Evolutionary conservation across 2,113 vertebrate genomes (phyloP).

Genomic region (Spermophilus dauricus): DNA sequence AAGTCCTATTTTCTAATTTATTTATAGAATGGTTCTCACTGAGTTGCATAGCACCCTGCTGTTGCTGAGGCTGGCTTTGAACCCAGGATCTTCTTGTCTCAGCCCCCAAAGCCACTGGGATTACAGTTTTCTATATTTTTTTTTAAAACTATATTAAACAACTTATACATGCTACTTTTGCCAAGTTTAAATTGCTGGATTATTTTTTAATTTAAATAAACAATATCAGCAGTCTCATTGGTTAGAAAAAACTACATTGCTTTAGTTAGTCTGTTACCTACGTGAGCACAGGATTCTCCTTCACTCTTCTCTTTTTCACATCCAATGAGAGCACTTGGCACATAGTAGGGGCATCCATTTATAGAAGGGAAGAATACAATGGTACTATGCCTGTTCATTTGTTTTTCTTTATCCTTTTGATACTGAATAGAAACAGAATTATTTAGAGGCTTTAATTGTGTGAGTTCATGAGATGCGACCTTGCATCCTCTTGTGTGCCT

Average conservation of each 20-base stretch:
- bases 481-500: slow-evolving; percentile 51
- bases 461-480: slow-evolving; percentile 4
- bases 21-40: too few relatives aligned
- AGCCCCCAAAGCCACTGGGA: too few relatives aligned
- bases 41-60: too few relatives aligned
- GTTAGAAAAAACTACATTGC: neutral
- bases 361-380: neutral
- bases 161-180: neutral
- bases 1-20: too few relatives aligned
- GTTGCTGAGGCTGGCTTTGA: too few relatives aligned
- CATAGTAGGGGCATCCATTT: neutral
- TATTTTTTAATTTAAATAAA: neutral
- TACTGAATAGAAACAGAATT: slow-evolving; percentile 54
- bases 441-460: slow-evolving; percentile 50
- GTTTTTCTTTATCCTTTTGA: slow-evolving; percentile 52
- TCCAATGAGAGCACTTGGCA: neutral
- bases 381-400: neutral
- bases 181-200: neutral
- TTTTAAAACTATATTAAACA: neutral
- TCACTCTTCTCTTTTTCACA: neutral
- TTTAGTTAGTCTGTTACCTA: neutral
- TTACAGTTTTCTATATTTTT: too few relatives aligned
- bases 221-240: neutral
- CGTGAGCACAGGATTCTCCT: neutral
- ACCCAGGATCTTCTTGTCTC: too few relatives aligned